A percentile compares a stretch with the other conserved stretches of the same genome.
These are phyloP conservation scores for Benthosema pterotum DNA, from an alignment of 2,797 vertebrate species.

Conservation along the genomic window DNA sequence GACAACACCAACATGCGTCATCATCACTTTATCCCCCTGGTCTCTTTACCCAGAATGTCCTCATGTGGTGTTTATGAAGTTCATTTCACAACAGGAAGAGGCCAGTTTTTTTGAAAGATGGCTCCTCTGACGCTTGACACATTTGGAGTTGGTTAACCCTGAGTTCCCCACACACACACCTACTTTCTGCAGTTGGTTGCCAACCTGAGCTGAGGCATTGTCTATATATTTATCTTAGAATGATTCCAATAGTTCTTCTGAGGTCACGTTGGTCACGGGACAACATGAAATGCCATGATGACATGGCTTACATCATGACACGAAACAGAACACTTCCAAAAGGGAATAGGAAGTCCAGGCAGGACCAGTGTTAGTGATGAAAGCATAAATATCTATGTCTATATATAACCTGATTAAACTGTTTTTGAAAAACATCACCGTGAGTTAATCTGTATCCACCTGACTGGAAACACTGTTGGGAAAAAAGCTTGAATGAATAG, in stretches of 20 bases:
- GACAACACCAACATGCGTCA: background rate
- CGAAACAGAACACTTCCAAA: background rate
- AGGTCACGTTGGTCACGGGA: background rate
- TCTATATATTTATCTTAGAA: background rate
- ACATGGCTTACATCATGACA: background rate
- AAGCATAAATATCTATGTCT: background rate
- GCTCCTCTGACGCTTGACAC: constrained; percentile 1
- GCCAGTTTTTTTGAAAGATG: constrained; percentile 18
- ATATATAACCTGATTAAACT: background rate
- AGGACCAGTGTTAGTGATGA: background rate
- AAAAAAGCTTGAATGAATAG: too few species aligned
- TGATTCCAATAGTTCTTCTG: background rate
- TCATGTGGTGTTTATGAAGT: constrained; percentile 25
- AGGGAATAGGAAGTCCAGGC: background rate
- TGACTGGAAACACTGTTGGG: too few species aligned
- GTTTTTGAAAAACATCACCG: background rate
- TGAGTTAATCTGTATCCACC: too few species aligned
- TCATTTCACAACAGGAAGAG: constrained; percentile 47
- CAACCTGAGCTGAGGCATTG: background rate
- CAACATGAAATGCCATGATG: background rate
- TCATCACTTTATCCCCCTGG: background rate
- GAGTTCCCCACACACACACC: background rate
- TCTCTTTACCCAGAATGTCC: constrained; percentile 33
- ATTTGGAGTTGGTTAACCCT: constrained; percentile 25
- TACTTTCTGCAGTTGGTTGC: background rate